phyloP scores from a whole-genome alignment of 2,797 vertebrate genomes.

The Sebastes oblongus region DNA sequence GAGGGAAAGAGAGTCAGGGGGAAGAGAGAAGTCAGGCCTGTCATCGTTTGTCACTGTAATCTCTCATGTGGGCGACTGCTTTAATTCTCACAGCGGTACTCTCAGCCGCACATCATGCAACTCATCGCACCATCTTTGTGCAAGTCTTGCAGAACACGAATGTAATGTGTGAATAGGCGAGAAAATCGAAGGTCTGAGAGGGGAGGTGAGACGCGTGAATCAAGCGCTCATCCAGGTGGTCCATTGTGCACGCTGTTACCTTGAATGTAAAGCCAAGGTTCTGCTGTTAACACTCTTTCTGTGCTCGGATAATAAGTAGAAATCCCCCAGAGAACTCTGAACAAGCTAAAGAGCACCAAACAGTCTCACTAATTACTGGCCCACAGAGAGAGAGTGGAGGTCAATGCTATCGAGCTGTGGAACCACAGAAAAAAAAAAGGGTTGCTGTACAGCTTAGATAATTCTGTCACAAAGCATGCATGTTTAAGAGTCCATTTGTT shows the following conservation, averaged over 20 bases:
- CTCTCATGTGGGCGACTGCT: slow-evolving; percentile 54
- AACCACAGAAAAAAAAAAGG: slow-evolving; percentile 5
- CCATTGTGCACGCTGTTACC: slow-evolving; percentile 1
- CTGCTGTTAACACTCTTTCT: slow-evolving; percentile 17
- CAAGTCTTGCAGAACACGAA: slow-evolving; percentile 33
- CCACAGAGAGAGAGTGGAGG: slow-evolving; percentile 36
- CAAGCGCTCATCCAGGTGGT: slow-evolving; percentile 33
- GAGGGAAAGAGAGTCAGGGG: slow-evolving; percentile 27
- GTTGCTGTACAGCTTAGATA: not conserved
- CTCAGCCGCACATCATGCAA: slow-evolving; percentile 37
- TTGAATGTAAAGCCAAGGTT: slow-evolving; percentile 17
- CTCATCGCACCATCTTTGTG: slow-evolving; percentile 33
- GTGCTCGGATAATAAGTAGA: slow-evolving; percentile 32
- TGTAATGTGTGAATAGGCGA: slow-evolving; percentile 46
- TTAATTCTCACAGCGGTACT: slow-evolving; percentile 52
- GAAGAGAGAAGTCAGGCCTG: slow-evolving; percentile 41
- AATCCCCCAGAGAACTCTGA: slow-evolving; percentile 48
- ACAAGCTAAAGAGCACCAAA: slow-evolving; percentile 47
- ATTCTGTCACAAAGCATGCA: not conserved
- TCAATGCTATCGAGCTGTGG: slow-evolving; percentile 59
- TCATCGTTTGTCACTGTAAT: slow-evolving; percentile 68
- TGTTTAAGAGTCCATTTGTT: slow-evolving; percentile 24
- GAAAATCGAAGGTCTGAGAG: slow-evolving; percentile 16
- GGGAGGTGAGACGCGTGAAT: not conserved
- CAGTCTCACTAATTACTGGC: slow-evolving; percentile 60